These are phyloP conservation scores for Montipora foliosa DNA, from an alignment of 64 coral and sea anemone species.

Conservation along the genomic window DNA sequence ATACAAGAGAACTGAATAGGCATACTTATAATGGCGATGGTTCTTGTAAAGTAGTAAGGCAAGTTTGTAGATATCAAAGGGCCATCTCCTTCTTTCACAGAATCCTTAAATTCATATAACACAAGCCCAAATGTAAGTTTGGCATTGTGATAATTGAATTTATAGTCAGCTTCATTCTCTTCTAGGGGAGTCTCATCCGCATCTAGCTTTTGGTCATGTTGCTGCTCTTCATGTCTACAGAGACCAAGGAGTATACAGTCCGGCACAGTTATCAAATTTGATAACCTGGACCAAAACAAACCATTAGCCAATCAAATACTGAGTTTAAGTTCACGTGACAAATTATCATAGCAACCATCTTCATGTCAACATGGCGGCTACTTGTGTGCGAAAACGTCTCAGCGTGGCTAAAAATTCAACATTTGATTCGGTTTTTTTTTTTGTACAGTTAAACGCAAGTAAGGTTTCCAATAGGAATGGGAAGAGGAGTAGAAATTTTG, in stretches of 20 bases:
- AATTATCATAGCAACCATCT: neutral
- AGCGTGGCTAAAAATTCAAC: neutral
- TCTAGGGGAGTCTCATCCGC: neutral
- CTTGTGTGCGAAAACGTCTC: neutral
- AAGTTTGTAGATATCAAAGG: too few species aligned
- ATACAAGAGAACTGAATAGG: too few species aligned
- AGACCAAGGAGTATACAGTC: neutral
- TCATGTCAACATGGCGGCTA: too few species aligned
- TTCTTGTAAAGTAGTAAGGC: too few species aligned
- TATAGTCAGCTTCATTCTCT: slow-evolving; percentile 33
- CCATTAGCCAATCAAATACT: neutral
- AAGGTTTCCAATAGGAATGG: too few species aligned
- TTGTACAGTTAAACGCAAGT: too few species aligned
- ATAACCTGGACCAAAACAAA: neutral
- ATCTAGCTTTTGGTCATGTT: slow-evolving; percentile 1
- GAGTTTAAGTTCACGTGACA: slow-evolving; percentile 13
- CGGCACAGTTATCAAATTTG: too few species aligned
- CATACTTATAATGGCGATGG: too few species aligned
- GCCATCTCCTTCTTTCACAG: too few species aligned
- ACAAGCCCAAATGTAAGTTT: too few species aligned
- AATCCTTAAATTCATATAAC: too few species aligned
- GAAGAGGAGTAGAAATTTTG: too few species aligned
- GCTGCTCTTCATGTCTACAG: slow-evolving; percentile 32
- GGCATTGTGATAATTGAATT: slow-evolving; percentile 64
- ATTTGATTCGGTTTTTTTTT: neutral